Base-by-base conservation (phyloP, 2,888 invertebrate species). In the Colletes collaris region DNA sequence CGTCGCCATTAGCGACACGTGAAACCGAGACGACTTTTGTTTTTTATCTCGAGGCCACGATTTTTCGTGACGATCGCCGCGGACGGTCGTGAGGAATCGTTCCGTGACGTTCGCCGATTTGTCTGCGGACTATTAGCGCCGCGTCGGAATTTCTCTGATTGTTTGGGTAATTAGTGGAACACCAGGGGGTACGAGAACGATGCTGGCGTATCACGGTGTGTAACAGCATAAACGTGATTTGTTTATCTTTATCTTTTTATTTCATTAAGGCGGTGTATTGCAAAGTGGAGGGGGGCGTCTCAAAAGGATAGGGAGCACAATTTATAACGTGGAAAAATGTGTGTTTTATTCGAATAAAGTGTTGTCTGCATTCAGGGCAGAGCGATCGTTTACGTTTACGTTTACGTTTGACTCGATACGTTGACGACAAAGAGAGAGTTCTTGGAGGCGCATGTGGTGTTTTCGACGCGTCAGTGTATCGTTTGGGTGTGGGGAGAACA, bases 31-130 rank as follows among this genome's bases (percentile, higher is more conserved):
- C 60, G 49, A 68, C 44, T 44, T 78, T 77, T 16, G 16, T 27
- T 27, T 27, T 27, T 27, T 27, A 27, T 63, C 77, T 77, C 11
- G 59, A 58, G 16, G 53, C 66, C n/a, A 35, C 3, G 62, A 62
- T 62, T 78, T 78, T 65, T 67, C 79, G 77, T 64, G 62, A 50
- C 56, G 44, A 11, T 5, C 16, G n/a, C 10, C 35, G 35, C 37
- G 44, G 56, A 72, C 50, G 44, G 52, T 52, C 63, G 60, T 50
- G 73, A 40, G 62, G 56, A 63, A 67, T 58, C 69, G 69, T 68
- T 64, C 68, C 77, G 77, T 78, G 77, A 69, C 69, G 49, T 19
- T 69, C 60, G 35, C 44, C 79, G 79, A 78, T 78, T 78, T 78
- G 77, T 78, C 77, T 78, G 59, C 8, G 27, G 40, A 53, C 79